A percentile compares a stretch with the other conserved stretches of the same genome.
Evolutionary conservation across 2,113 vertebrate genomes (phyloP).

Genomic region (Girardinichthys multiradiatus): DNA sequence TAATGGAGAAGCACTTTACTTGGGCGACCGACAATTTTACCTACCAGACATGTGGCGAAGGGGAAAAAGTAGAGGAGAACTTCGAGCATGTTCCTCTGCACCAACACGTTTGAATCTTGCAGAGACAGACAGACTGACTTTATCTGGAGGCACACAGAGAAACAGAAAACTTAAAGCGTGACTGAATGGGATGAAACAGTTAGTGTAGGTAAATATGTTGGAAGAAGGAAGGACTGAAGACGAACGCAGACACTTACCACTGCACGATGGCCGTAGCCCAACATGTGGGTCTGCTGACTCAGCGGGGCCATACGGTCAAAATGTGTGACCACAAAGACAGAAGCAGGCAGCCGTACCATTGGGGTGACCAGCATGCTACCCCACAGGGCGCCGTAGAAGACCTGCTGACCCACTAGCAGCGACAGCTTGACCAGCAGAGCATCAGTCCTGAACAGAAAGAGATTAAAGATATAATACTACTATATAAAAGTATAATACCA

Average conservation of each 20-base stretch:
- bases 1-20: neutral
- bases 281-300: conserved; percentile 87
- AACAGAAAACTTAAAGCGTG: neutral
- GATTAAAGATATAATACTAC: neutral
- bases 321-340: conserved; percentile 90
- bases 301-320: conserved; percentile 83
- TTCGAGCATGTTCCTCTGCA: conserved; percentile 94
- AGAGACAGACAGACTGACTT: conserved; percentile 88
- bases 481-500: neutral
- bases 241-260: conserved; percentile 81
- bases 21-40: conserved; percentile 34
- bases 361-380: conserved; percentile 88
- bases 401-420: conserved; percentile 87
- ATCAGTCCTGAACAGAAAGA: conserved; percentile 84
- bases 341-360: conserved; percentile 88
- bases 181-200: too few relatives aligned
- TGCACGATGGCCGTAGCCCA: conserved; percentile 85
- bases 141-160: conserved; percentile 74
- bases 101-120: conserved; percentile 92
- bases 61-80: conserved; percentile 95
- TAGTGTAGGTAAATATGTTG: neutral
- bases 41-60: conserved; percentile 87
- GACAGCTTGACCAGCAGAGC: conserved; percentile 88
- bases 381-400: conserved; percentile 92
- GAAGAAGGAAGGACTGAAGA: neutral